Percentiles rank a stretch among this genome's conserved stretches.
These are phyloP conservation scores for Teleogryllus occipitalis DNA, from an alignment of 1,140 invertebrate species.

Conservation along the genomic window DNA sequence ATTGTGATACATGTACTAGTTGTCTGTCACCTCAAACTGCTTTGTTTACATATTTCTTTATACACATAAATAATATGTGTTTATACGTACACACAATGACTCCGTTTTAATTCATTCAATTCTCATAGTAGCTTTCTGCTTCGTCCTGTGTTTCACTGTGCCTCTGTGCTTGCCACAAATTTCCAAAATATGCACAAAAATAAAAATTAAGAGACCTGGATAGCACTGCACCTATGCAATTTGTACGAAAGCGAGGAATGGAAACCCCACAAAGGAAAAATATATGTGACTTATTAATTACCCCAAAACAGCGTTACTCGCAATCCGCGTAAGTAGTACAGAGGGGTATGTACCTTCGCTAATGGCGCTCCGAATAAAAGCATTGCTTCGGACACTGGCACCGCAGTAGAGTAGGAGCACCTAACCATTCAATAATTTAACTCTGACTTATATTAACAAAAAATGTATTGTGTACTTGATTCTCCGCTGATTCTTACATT, in stretches of 20 bases:
- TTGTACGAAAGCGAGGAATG: not conserved
- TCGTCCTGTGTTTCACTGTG: not conserved
- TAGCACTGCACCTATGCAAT: constrained; percentile 1
- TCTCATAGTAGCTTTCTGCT: not conserved
- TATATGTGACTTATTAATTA: constrained; percentile 6
- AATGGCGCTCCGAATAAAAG: not conserved
- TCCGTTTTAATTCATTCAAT: not conserved
- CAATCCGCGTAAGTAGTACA: not conserved
- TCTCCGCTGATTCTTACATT: too few relatives aligned
- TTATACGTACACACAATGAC: not conserved
- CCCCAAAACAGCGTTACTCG: not conserved
- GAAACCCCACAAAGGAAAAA: not conserved
- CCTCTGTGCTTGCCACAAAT: not conserved
- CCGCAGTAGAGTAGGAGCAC: too few relatives aligned
- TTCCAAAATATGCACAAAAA: constrained; percentile 1
- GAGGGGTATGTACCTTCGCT: not conserved
- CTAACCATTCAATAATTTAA: too few relatives aligned
- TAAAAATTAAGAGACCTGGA: not conserved
- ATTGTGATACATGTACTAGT: too few relatives aligned
- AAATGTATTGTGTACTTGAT: too few relatives aligned
- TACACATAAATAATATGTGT: not conserved
- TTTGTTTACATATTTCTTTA: not conserved
- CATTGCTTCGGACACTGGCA: not conserved
- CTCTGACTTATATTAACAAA: too few relatives aligned
- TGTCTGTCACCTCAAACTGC: too few relatives aligned